phyloP scores from a whole-genome alignment of 2,797 vertebrate genomes.

The Halcyon leucocephala region DNA sequence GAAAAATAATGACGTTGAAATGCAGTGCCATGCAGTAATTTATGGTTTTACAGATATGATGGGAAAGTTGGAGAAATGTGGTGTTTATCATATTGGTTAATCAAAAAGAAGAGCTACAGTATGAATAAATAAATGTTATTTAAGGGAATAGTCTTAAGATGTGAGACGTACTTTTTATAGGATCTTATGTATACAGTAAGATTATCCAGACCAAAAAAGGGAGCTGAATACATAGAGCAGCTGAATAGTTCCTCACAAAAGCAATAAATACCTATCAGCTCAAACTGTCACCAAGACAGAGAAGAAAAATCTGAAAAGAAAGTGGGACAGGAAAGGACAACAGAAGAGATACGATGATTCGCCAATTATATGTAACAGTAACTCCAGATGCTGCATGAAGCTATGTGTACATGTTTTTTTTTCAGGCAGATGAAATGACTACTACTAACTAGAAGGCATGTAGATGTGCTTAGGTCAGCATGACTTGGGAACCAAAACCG shows the following conservation, averaged over 20 bases:
- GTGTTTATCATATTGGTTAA: neutral
- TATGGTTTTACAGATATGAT: neutral
- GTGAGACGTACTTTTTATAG: neutral
- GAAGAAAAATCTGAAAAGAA: neutral
- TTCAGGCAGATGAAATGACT: neutral
- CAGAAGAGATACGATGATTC: neutral
- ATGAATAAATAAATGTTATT: neutral
- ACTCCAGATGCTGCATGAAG: neutral
- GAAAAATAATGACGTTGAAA: neutral
- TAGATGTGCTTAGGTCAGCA: constrained; percentile 18
- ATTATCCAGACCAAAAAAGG: neutral
- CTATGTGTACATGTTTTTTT: accelerated
- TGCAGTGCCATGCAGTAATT: neutral
- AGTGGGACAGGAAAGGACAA: neutral
- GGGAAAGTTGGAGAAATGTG: neutral
- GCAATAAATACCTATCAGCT: neutral
- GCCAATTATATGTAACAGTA: neutral
- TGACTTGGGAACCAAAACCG: neutral
- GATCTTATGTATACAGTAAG: neutral
- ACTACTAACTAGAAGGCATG: neutral
- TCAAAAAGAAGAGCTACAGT: neutral
- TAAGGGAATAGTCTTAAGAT: neutral
- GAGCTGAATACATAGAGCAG: neutral
- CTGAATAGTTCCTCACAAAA: neutral
- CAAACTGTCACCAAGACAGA: neutral